Base-by-base conservation (phyloP, 2,113 vertebrate genomes). In the Leuciscus idus region DNA sequence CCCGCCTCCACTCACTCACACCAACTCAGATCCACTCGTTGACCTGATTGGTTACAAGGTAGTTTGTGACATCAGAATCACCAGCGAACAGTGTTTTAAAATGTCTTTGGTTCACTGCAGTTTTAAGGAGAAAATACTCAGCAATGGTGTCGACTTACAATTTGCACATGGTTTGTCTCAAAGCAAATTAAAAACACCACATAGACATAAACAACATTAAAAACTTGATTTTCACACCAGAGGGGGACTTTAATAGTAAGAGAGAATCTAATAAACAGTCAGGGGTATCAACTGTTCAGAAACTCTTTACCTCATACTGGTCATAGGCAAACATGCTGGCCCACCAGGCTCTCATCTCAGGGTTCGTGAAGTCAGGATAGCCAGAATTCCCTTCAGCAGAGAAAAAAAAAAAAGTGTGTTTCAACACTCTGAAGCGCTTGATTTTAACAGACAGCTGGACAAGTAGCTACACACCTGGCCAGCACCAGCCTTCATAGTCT, bases 401-500 rank as follows among this genome's bases (percentile, higher is more conserved):
- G 19, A 33, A 74, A 55, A 52, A 43, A 52, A 43, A 66, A 55
- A 68, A 43, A 66, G 6, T 8, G 11, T 0, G 3, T 70, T 70
- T 82, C 28, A 70, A 46, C 28, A n/a, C 19, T 79, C 26, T 36
- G 28, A 57, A 12, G 17, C 10, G 1, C 36, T 1, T 79, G 52
- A n/a, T 62, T 79, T 83, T 33, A 52, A 72, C 15, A 36, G 21
- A 57, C 17, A n/a, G 52, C 75, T 61, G 21, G 21, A 80, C 21
- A 33, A 61, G 30, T 4, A n/a, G 17, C 12, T 82, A 68, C 81
- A 36, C 46, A 98, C 97, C 97, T 92, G 97, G 97, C 97, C 97
- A 98, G 85, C 97, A 98, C 97, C 97, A 98, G 87, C 97, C 97
- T 88, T 98, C 96, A 0, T 98, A 99, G 91, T 98, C 97, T 21